Percentiles rank a stretch among this genome's conserved stretches.
phyloP scores from a whole-genome alignment of 2,113 vertebrate genomes.

The Oostethus manadensis region DNA sequence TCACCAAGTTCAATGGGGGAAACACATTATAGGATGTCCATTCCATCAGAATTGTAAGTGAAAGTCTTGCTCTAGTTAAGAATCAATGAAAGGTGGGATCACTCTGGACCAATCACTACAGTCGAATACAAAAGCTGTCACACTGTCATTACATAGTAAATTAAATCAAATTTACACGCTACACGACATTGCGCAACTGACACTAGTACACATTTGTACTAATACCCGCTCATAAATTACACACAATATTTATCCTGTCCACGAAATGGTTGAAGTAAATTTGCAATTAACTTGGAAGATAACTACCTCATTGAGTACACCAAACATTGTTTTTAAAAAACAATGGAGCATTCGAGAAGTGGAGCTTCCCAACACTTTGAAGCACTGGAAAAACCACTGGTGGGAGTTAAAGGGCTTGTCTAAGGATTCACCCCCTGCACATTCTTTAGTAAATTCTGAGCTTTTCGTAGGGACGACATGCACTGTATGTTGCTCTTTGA shows the following conservation, averaged over 20 bases:
- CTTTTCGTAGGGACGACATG: constrained; percentile 38
- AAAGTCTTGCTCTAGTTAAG: too few relatives aligned
- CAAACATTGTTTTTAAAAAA: constrained; percentile 26
- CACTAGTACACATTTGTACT: not conserved
- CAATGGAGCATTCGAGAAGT: constrained; percentile 14
- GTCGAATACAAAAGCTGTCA: too few relatives aligned
- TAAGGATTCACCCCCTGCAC: constrained; percentile 21
- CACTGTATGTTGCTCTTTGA: constrained; percentile 58
- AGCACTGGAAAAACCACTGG: constrained; percentile 9
- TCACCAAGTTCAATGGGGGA: too few relatives aligned
- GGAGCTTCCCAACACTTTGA: constrained; percentile 9
- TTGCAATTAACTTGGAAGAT: constrained; percentile 10
- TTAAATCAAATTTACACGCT: not conserved
- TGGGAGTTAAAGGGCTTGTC: constrained; percentile 27
- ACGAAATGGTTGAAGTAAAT: too few relatives aligned
- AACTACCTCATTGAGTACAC: not conserved
- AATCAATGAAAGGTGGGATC: too few relatives aligned
- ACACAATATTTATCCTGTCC: not conserved
- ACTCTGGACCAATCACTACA: too few relatives aligned
- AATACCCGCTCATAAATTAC: constrained; percentile 2
- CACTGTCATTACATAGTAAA: not conserved
- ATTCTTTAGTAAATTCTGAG: constrained; percentile 43
- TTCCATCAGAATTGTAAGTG: too few relatives aligned
- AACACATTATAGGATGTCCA: too few relatives aligned
- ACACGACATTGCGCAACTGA: not conserved